Evolutionary conservation across 2,113 vertebrate genomes (phyloP), one percentile per base, ranked within the genome.

Genomic region (Macquaria australasica): DNA sequence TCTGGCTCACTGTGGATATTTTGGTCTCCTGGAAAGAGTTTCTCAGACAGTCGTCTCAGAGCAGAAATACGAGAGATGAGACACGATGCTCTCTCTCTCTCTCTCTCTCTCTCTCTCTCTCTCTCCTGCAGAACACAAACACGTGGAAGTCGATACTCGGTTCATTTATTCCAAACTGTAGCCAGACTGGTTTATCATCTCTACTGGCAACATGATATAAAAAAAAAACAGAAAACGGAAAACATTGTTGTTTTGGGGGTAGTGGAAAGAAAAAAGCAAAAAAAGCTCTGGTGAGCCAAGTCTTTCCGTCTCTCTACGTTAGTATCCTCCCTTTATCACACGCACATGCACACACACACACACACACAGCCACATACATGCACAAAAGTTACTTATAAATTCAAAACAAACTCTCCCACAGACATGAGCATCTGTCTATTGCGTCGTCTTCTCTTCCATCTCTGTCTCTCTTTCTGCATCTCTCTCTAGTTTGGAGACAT

Each of bases 1-100:
- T 83, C 80, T 59, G 80, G 66, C 77, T 87, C 85, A 79, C 77
- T 87, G 75, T 64, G 66, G 78, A 48, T 83, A 89, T 92, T 84
- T 74, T 78, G n/a, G 87, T 73, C 60, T 72, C 58, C 60, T 76
- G 37, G 50, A 88, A 78, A 81, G 68, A 66, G 51, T 84, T 66
- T 79, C 73, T 81, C 69, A 77, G 39, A 50, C 45, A 73, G 50
- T 55, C 3, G 14, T 59, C 20, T 71, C n/a, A 66, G 55, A 87
- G 45, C 34, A 63, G 75, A 43, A 85, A 59, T 62, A 80, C 3
- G 8, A 76, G 31, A 60, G 34, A 63, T 58, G 55, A 74, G 56
- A 77, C 53, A 81, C 50, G 72, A 83, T 76, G 53, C 45, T 71
- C 34, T 37, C 5, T 67, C 28, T 66, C 23, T 64, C 75, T 21